A percentile compares a stretch with the other conserved stretches of the same genome.
Evolutionary conservation across 1,140 invertebrate genomes (phyloP).

Genomic region (Heterodera carotae): DNA sequence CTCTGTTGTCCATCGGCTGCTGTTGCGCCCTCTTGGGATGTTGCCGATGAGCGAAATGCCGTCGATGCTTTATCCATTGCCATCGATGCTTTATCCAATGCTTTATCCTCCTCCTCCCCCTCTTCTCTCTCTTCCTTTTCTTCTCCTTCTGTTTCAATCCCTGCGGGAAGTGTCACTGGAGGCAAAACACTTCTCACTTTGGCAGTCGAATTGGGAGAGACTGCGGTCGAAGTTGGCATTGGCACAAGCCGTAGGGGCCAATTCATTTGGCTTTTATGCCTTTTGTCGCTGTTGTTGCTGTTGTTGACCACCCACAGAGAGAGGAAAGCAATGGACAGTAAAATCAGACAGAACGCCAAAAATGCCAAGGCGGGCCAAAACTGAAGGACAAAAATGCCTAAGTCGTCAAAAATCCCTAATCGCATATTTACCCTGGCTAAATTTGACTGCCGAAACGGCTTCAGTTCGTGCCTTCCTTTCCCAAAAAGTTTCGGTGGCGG

Average conservation of each 20-base stretch:
- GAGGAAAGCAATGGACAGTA: neutral
- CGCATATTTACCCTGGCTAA: neutral
- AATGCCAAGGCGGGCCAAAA: constrained; percentile 4
- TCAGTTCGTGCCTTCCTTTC: neutral
- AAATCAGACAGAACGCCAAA: constrained; percentile 8
- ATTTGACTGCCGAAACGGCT: neutral
- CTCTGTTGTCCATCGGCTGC: no score
- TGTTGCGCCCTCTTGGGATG: neutral
- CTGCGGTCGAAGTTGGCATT: neutral
- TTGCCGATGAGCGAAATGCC: neutral
- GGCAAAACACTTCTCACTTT: no score
- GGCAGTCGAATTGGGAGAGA: no score
- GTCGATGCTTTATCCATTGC: neutral
- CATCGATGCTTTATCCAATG: neutral
- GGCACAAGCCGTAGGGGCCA: neutral
- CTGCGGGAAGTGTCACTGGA: no score
- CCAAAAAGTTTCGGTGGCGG: constrained; percentile 11
- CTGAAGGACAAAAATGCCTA: neutral
- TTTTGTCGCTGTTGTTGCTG: constrained; percentile 3
- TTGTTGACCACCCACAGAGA: constrained; percentile 7
- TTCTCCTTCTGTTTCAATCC: neutral
- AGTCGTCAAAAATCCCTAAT: no score
- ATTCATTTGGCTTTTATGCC: neutral
- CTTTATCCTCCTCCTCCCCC: neutral
- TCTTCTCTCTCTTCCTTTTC: neutral